These are phyloP conservation scores for Pinctada fucata DNA, from an alignment of 2,888 invertebrate genomes.

Conservation along the genomic window DNA sequence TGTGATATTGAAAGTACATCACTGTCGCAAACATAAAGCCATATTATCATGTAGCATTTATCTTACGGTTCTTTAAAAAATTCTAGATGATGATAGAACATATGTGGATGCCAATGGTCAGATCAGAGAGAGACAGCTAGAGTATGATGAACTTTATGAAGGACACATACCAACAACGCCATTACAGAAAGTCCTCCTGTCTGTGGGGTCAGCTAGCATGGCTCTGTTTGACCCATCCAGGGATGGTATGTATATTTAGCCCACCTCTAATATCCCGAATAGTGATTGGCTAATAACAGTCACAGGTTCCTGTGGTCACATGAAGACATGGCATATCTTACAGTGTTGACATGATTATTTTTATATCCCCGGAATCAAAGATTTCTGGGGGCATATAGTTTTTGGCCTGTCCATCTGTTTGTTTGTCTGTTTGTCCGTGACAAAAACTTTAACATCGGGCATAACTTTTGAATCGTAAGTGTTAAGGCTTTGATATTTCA, in stretches of 20 bases:
- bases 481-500: too few species aligned
- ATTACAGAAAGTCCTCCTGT: constrained; percentile 87
- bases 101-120: constrained; percentile 25
- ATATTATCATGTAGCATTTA: too few species aligned
- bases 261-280: constrained; percentile 1
- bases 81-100: constrained; percentile 15
- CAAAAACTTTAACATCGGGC: too few species aligned
- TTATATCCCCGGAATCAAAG: too few species aligned
- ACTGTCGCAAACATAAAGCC: too few species aligned
- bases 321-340: not conserved
- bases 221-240: constrained; percentile 88
- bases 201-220: constrained; percentile 91
- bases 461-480: too few species aligned
- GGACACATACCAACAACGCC: constrained; percentile 76
- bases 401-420: too few species aligned
- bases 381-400: too few species aligned
- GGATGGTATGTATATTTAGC: constrained; percentile 77
- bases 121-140: constrained; percentile 4
- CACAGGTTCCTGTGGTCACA: not conserved
- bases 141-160: constrained; percentile 59
- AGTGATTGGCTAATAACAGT: too few species aligned
- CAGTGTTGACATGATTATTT: not conserved
- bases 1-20: too few species aligned
- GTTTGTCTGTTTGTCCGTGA: too few species aligned
- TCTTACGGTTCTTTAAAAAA: not conserved